Evolutionary conservation across 2,797 vertebrate species (phyloP).

Genomic region (Eremophila alpestris): DNA sequence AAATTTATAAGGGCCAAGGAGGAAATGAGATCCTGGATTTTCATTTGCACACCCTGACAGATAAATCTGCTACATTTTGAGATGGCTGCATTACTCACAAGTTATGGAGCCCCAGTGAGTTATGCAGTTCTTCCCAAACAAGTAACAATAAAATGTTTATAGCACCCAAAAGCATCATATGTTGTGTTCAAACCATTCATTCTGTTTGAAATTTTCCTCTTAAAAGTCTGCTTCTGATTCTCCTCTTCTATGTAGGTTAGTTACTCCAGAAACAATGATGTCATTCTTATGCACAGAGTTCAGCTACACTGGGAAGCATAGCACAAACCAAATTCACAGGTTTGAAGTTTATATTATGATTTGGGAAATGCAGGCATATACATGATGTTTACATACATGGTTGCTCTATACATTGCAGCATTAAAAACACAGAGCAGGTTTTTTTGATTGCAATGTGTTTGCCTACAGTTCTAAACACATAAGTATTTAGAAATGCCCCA

Average conservation of each 20-base stretch:
- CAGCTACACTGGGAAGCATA: neutral
- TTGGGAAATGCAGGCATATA: neutral
- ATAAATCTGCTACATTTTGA: slow-evolving; percentile 32
- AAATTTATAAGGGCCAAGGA: neutral
- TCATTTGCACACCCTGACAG: slow-evolving; percentile 22
- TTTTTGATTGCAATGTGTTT: neutral
- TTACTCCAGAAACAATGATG: slow-evolving; percentile 39
- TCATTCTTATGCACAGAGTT: slow-evolving; percentile 10
- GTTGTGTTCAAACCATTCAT: slow-evolving; percentile 6
- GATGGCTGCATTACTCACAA: slow-evolving; percentile 35
- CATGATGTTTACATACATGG: neutral
- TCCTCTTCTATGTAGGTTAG: neutral
- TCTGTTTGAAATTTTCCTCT: slow-evolving; percentile 47
- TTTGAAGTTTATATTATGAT: neutral
- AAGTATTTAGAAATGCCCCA: neutral
- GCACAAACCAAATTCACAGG: neutral
- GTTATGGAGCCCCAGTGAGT: slow-evolving; percentile 21
- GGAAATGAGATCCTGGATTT: slow-evolving; percentile 34
- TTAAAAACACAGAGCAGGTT: neutral
- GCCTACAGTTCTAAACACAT: neutral
- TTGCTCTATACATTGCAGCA: neutral
- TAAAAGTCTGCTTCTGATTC: slow-evolving; percentile 36
- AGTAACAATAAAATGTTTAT: slow-evolving; percentile 57
- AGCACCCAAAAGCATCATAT: slow-evolving; percentile 19
- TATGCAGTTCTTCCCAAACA: slow-evolving; percentile 48